Evolutionary conservation across 2,113 vertebrate species (phyloP).

Genomic region (Ageneiosus marmoratus): DNA sequence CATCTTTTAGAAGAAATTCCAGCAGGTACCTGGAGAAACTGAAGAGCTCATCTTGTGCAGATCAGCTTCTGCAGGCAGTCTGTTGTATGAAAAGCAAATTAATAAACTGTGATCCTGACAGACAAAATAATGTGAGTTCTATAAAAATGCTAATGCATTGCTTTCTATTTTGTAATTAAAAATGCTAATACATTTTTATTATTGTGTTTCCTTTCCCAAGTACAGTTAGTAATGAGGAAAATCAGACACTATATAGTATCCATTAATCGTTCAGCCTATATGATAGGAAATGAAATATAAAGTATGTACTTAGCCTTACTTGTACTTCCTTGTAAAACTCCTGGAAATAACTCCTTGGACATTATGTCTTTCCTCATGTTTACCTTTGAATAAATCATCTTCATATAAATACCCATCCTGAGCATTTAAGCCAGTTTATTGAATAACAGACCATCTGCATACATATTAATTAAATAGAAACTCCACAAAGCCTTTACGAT

Average conservation of each 20-base stretch:
- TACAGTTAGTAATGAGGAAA: background rate
- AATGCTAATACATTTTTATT: background rate
- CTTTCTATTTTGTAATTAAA: background rate
- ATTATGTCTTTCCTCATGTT: slow-evolving; percentile 39
- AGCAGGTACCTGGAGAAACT: slow-evolving; percentile 40
- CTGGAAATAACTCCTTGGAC: slow-evolving; percentile 23
- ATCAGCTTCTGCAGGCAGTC: slow-evolving; percentile 40
- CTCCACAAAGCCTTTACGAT: background rate
- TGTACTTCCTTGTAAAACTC: slow-evolving; percentile 53
- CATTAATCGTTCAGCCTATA: background rate
- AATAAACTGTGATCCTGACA: background rate
- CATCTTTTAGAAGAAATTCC: background rate
- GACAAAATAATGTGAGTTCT: background rate
- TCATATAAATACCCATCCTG: background rate
- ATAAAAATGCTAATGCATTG: background rate
- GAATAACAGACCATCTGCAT: background rate
- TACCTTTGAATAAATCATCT: slow-evolving; percentile 20
- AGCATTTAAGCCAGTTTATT: background rate
- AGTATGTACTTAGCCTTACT: slow-evolving; percentile 19
- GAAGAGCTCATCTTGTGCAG: slow-evolving; percentile 36
- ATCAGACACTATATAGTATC: background rate
- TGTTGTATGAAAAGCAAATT: slow-evolving; percentile 16
- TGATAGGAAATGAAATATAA: background rate
- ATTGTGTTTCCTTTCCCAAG: background rate
- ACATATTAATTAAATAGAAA: background rate